Percentiles rank a stretch among this genome's conserved stretches.
Evolutionary conservation across 92 coral and sea anemone species (phyloP).

Genomic region (Zoanthus sansibaricus): DNA sequence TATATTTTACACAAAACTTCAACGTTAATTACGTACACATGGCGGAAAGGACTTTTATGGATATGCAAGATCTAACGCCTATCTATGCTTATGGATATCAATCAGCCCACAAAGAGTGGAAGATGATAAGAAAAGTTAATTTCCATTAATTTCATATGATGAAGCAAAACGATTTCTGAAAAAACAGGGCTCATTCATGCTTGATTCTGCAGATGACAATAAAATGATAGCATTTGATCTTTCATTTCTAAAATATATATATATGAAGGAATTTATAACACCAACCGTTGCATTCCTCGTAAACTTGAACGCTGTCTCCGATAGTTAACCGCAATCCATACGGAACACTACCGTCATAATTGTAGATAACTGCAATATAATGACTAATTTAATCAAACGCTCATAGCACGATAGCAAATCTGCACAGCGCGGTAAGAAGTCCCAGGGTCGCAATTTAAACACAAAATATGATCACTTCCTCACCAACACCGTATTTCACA

Average conservation of each 20-base stretch:
- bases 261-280: background rate
- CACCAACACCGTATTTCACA: slow-evolving; percentile 97
- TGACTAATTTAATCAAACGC: background rate
- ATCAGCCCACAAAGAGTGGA: background rate
- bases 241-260: too few species aligned
- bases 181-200: background rate
- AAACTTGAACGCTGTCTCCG: slow-evolving; percentile 95
- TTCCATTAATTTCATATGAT: background rate
- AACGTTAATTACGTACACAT: background rate
- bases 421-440: slow-evolving; percentile 1
- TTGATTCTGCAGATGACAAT: background rate
- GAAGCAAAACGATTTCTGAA: background rate
- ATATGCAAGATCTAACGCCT: background rate
- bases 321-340: slow-evolving; percentile 83
- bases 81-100: background rate
- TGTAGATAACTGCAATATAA: slow-evolving; percentile 84
- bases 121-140: background rate
- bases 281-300: slow-evolving; percentile 90
- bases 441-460: slow-evolving; percentile 4
- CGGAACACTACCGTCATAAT: slow-evolving; percentile 80
- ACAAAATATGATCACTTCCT: slow-evolving; percentile 6
- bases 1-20: background rate
- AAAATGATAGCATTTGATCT: background rate
- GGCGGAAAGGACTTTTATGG: background rate
- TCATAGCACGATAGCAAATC: slow-evolving; percentile 16